Evolutionary conservation across 1,140 invertebrate genomes (phyloP), one percentile per base, ranked within the genome.

Genomic region (Pomphorhynchus laevis): DNA sequence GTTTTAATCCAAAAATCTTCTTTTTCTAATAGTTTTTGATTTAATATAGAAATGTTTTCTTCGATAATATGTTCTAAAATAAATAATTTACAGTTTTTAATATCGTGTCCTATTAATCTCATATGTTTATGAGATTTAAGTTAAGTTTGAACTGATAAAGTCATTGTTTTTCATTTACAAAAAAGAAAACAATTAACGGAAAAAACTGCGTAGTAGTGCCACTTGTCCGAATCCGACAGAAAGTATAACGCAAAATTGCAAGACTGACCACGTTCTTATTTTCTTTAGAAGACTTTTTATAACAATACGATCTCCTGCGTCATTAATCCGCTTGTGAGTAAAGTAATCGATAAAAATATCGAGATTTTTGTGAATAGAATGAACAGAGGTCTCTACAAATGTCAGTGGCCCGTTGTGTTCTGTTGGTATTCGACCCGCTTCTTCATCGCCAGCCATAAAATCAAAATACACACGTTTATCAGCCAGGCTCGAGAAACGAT

Each of bases 401-500:
- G 49, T 51, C 29, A 49, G 46, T 8, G 45, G 51, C 21, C 40
- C 47, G 27, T 47, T 44, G 5, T 41, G 38, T 1, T 50, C 50
- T 5, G 47, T 49, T 43, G 51, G 49, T 9, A 74, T 74, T 27
- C 50, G 41, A 5, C 89, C 58, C 0, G 73, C 68, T 34, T 64
- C 57, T 55, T 91, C 79, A 22, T 84, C 74, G 2, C 80, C 80
- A 23, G 82, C 73, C 68, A 82, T 74, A 47, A 91, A 74, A 56
- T 93, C 84, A 69, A 98, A 76, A 56, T 95, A 98, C 9, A 98
- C 74, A 43, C 93, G 65, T 62, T 98, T 98, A 51, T 98, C 86
- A n/a, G 79, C 84, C 59, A 93, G 91, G 27, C 84, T 91, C 31
- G 84, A 93, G 56, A 98, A 98, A 57, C 95, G 82, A 62, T 98